Evolutionary conservation across 2,888 invertebrate genomes (phyloP), one percentile per base, ranked within the genome.

Genomic region (Protophormia terraenovae): DNA sequence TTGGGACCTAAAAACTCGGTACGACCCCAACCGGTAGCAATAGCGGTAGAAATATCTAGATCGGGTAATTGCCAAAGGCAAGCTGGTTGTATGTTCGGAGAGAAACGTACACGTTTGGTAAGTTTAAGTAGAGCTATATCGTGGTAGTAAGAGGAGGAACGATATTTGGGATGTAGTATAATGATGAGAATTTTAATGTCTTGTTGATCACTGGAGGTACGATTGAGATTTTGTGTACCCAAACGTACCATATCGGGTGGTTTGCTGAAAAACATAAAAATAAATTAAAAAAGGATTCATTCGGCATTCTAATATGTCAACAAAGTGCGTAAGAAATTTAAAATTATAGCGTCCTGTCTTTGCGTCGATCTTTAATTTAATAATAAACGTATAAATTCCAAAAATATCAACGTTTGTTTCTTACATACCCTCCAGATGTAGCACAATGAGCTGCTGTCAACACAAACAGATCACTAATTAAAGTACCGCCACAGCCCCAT

Each of bases 101-200:
- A 89, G 5, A 93, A 88, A 7, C 84, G 82, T 1, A 88, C 91
- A 6, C 86, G 84, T n/a, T 87, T 88, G 7, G 87, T 88, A 1
- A 95, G 90, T 86, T 93, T 91, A 0, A 95, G 84, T 4, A 95
- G 89, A 3, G 94, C 95, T 85, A 95, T 95, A 84, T 95, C 95
- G 80, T 94, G 93, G 88, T 95, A 95, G 88, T 94, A 93, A 10
- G 91, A 90, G 0, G 93, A 93, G 6, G 92, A 92, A 12, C 90
- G 91, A 89, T 94, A 94, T 53, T 93, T 90, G 1, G 94, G 94
- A 90, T 95, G 94, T 16, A 91, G 86, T 16, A 93, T 93, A 10
- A 93, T 92, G 41, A 92, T 88, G 0, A 89, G 88, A 4, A 94
- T 92, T 73, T 89, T 89, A 58, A 93, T 93, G 84, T 94, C 93